phyloP scores from a whole-genome alignment of 2,888 invertebrate genomes.

The Seira sanloemensis region DNA sequence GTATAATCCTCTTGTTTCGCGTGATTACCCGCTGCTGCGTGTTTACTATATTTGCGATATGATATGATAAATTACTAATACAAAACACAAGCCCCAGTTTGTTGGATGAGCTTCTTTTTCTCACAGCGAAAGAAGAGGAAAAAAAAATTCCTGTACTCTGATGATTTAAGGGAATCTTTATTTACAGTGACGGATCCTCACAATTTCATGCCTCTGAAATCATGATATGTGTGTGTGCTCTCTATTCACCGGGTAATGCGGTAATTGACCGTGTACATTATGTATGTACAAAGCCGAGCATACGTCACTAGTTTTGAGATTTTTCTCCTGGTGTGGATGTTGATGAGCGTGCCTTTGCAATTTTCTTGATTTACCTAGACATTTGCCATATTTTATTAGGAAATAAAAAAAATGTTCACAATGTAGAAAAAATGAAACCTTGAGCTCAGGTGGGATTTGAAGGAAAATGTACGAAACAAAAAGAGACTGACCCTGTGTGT shows the following conservation, averaged over 20 bases:
- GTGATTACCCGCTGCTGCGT: constrained; percentile 3
- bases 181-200: too few species aligned
- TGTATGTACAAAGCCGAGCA: not conserved
- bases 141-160: not conserved
- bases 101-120: not conserved
- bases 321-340: constrained; percentile 3
- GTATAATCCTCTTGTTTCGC: constrained; percentile 11
- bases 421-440: constrained; percentile 37
- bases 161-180: constrained; percentile 5
- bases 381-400: not conserved
- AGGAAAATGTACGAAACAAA: constrained; percentile 35
- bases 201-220: too few species aligned
- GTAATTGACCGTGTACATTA: constrained; percentile 48
- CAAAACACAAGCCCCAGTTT: constrained; percentile 3
- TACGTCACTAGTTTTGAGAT: not conserved
- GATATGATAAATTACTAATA: not conserved
- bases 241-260: constrained; percentile 33
- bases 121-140: too few species aligned
- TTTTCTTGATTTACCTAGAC: not conserved
- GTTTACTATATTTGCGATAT: not conserved
- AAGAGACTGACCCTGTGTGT: not conserved
- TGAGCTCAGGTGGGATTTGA: constrained; percentile 33
- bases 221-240: too few species aligned
- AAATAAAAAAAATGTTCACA: not conserved
- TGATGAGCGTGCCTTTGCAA: not conserved